phyloP scores from a whole-genome alignment of 2,113 vertebrate genomes.

The Anoura caudifer region DNA sequence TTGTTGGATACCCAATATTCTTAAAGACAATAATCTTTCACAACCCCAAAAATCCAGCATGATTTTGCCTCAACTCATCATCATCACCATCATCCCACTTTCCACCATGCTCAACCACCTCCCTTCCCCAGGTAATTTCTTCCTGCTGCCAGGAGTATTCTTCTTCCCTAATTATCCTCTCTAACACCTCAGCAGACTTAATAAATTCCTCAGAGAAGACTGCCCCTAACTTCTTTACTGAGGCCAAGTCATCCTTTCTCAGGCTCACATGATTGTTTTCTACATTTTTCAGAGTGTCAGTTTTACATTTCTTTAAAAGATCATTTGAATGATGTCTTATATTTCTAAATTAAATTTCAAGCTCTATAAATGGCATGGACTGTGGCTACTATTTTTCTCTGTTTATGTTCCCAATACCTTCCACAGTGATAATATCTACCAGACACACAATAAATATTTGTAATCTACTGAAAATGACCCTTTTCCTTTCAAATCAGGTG shows the following conservation, averaged over 20 bases:
- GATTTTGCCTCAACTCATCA: neutral
- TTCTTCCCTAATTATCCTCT: neutral
- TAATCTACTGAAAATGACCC: neutral
- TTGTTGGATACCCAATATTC: neutral
- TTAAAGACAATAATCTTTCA: neutral
- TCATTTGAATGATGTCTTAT: neutral
- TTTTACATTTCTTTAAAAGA: neutral
- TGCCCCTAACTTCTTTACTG: neutral
- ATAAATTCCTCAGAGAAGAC: neutral
- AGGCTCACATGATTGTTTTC: neutral
- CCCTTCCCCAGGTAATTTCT: neutral
- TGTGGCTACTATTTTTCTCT: neutral
- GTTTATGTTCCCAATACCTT: neutral
- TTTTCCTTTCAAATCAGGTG: neutral
- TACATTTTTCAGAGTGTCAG: neutral
- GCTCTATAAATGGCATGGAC: neutral
- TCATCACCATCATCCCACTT: too few species aligned
- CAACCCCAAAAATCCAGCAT: neutral
- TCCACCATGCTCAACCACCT: too few species aligned
- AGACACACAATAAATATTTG: neutral
- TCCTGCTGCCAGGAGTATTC: neutral
- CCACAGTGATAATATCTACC: neutral
- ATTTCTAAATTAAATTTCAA: neutral
- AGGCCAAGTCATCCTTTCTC: neutral
- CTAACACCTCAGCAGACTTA: neutral